Evolutionary conservation across 2,888 invertebrate species (phyloP), one percentile per base, ranked within the genome.

Genomic region (Idaea straminata): DNA sequence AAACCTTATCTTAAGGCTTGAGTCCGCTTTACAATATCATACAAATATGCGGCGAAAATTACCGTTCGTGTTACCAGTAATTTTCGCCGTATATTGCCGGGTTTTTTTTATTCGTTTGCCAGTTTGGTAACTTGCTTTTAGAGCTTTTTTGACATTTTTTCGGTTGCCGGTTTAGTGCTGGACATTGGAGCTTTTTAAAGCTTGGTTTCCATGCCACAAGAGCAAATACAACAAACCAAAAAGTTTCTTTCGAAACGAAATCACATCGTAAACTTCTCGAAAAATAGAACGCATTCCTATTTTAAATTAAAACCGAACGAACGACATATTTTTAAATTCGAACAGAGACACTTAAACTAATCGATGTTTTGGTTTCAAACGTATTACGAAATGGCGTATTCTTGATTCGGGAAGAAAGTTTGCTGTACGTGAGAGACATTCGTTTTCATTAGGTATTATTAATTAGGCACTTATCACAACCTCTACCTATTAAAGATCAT

Each of bases 241-340:
- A 47, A 47, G 47, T 47, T 47, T 47, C 5, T 67, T 67, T 64
- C 69, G 63, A 64, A 66, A 69, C 64, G 68, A 70, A 71, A 74
- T 74, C 72, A 88, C 88, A 83, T 91, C 92, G 92, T 92, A 91
- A 91, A 92, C 86, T 86, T 87, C 86, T 68, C 63, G 81, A 82
- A 84, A 91, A 91, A 88, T 89, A 85, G 90, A 89, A 87, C 89
- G 86, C 89, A 87, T 88, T 88, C 88, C 63, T 82, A 82, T 85
- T 85, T 88, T 88, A 88, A 88, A 89, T 89, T 90, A 87, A 90
- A 91, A 87, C 85, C 85, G 87, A 90, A 91, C 89, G 87, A 81
- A 83, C 89, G 87, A 91, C 92, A 92, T 91, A 91, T 91, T 91
- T 92, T 92, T 92, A 92, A 90, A 88, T 91, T 92, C 91, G 91